Evolutionary conservation across 2,888 invertebrate species (phyloP), one percentile per base, ranked within the genome.

Genomic region (Drosophila greeni): DNA sequence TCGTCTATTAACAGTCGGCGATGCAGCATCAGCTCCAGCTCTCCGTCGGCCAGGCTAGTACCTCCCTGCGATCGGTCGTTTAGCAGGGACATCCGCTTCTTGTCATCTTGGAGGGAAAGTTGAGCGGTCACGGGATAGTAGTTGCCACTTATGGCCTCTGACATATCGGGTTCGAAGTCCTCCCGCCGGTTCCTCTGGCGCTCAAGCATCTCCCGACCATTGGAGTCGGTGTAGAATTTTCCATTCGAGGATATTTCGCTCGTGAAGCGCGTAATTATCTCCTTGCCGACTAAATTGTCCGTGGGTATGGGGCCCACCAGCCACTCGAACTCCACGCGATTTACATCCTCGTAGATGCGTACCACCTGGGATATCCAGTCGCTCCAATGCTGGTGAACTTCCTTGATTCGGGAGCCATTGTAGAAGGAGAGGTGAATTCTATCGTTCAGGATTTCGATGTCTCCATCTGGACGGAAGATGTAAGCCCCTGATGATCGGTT

Each of bases 101-200:
- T 53, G 0, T 85, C 83, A 82, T 94, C 93, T 72, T 92, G 90
- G 0, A 96, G 88, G 16, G 90, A 90, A 40, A 98, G 96, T 78
- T 94, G 92, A 9, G 95, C 94, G 0, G 95, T 96, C 0, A 99
- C 91, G 0, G 99, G 99, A 86, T 97, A 99, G 86, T 98, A 99
- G 87, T 99, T 99, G 0, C 93, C 95, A 1, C 97, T 90, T 0
- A 95, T 88, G 0, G 92, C 91, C 85, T 98, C 85, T 0, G 90
- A 87, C 37, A 95, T 82, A 0, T 91, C 90, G 0, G 93, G 74
- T 9, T 91, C 90, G 92, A 94, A 98, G 34, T 31, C 16, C 11
- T 70, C 67, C 2, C 67, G 20, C 2, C 34, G 26, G 12, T 67
- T 90, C 37, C 92, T 86, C 8, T 74, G 57, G 16, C 97, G 90